Evolutionary conservation across 2,797 vertebrate species (phyloP), one percentile per base, ranked within the genome.

Genomic region (Aulostomus chinensis): DNA sequence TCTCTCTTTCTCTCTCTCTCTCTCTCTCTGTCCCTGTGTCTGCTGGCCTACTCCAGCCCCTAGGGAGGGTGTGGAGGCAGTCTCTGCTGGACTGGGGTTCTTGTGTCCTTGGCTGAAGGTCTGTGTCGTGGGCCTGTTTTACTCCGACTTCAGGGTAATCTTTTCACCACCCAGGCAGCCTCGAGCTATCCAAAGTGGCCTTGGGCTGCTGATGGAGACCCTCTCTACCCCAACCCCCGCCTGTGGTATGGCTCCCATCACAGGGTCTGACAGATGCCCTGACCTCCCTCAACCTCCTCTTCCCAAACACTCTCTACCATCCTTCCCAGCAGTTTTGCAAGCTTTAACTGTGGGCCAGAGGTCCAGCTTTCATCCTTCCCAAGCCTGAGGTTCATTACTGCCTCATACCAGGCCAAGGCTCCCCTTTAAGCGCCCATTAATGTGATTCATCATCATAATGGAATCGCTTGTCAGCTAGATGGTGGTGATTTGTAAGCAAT

Each of bases 401-500:
- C 30, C 46, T 38, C 34, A 52, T 35, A 37, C 18, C 38, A 32
- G 37, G 29, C 56, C 33, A 32, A 32, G 16, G 42, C 31, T 32
- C 13, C 14, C 25, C 29, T 45, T 49, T 53, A 58, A 76, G 72
- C 52, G 54, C 28, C 51, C 58, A 79, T 76, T 79, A 65, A 64
- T 22, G 47, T 14, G 11, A 68, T 84, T 76, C 63, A 76, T 83
- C 72, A 75, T 71, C 32, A 53, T 73, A 65, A 76, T 63, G 53
- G 61, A 66, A 30, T 26, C 13, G 10, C 55, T 61, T 73, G 76
- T 71, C 65, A 68, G 64, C 55, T 59, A 33, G 12, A 70, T 72
- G 54, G 51, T 50, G 58, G 70, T 81, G 63, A 78, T 76, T 78
- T 81, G 57, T 71, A 80, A 74, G 58, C 68, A 69, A 68, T 74